Percentiles rank a stretch among this genome's conserved stretches.
Evolutionary conservation across 2,113 vertebrate genomes (phyloP).

Genomic region (Phaethornis superciliosus): DNA sequence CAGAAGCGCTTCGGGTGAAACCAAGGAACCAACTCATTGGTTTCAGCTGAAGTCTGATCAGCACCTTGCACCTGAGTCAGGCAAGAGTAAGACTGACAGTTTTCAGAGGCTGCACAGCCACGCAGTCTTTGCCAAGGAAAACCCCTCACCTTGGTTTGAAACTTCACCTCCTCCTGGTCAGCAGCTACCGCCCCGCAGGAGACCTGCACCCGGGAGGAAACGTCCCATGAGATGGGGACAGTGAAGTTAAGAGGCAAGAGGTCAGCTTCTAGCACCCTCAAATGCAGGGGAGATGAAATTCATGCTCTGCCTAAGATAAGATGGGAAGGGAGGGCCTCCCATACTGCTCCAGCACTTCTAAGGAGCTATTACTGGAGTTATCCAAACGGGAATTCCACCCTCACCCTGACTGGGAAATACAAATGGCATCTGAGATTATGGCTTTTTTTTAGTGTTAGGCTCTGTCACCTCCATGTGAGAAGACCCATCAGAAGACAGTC

Average conservation of each 20-base stretch:
- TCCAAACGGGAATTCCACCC: background rate
- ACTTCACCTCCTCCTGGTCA: background rate
- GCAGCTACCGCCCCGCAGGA: background rate
- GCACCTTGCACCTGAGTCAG: conserved; percentile 59
- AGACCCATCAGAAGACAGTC: background rate
- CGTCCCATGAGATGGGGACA: accelerated
- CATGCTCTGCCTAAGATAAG: background rate
- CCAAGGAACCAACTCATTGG: background rate
- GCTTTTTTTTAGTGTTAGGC: background rate
- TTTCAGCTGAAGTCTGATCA: conserved; percentile 33
- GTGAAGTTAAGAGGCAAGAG: background rate
- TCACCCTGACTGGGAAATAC: background rate
- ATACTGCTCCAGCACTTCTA: background rate
- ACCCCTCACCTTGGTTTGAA: background rate
- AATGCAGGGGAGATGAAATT: background rate
- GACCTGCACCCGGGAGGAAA: background rate
- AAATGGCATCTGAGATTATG: background rate
- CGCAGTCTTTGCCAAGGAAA: background rate
- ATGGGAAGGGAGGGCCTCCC: background rate
- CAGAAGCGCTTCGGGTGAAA: conserved; percentile 13
- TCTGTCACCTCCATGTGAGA: background rate
- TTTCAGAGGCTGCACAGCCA: background rate
- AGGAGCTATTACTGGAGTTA: background rate
- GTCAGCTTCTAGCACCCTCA: background rate
- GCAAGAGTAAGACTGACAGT: conserved; percentile 18